Base-by-base conservation (phyloP, 1,140 invertebrate genomes). In the Aphaenogaster rudis region DNA sequence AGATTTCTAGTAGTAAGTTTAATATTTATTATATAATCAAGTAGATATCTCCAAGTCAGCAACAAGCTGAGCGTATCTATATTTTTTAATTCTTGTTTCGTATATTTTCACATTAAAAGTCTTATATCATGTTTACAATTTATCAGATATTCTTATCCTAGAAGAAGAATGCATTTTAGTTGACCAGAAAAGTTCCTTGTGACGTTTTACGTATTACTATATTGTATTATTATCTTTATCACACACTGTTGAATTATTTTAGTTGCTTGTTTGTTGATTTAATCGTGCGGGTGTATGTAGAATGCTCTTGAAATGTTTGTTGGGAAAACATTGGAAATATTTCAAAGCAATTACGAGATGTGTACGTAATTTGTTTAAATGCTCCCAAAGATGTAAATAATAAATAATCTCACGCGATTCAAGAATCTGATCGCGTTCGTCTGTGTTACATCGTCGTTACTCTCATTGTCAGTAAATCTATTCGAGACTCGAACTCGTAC, bases 361-460 rank as follows among this genome's bases (percentile, higher is more conserved):
- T 36, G 17, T 39, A 42, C n/a, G n/a, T 28, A 76, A 52, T 67
- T 3, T 39, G 3, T 42, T 28, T 69, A 15, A 36, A 48, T 39
- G 28, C 2, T 76, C 59, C 66, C 80, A 74, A 84, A 84, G 80
- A 84, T 50, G 45, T 82, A 61, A 71, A 45, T 61, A 84, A 84
- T 13, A 39, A 74, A 61, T 8, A 4, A 17, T 6, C 39, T 36
- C 6, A 57, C 39, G n/a, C 39, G 36, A 21, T 67, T 67, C 4
- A 15, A 63, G 13, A 69, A 57, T 15, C 15, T 1, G 21, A 66
- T 66, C 33, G n/a, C 21, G 9, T 45, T 8, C 39, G n/a, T 28
- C 11, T 48, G 15, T 28, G 9, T 61, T 61, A 50, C 9, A 9
- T 59, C 8, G 13, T 59, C 15, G 33, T 50, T 15, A 45, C 15